phyloP scores from a whole-genome alignment of 2,797 vertebrate species.

The Oceanodroma leucorhoa region DNA sequence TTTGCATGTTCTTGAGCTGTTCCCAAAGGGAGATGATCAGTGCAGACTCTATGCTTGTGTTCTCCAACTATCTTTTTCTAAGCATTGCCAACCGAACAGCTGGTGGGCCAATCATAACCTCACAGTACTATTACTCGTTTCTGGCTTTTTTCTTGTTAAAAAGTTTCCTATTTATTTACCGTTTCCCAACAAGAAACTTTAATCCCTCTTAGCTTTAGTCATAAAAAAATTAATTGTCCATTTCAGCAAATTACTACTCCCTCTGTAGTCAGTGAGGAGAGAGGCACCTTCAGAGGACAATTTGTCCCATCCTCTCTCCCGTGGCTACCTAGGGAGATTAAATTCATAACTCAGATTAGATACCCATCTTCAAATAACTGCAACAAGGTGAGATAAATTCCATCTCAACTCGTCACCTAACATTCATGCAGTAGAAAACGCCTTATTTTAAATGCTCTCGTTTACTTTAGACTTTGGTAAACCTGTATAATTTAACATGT shows the following conservation, averaged over 20 bases:
- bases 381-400: background rate
- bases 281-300: background rate
- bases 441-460: constrained; percentile 9
- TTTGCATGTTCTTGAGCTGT: background rate
- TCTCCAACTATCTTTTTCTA: background rate
- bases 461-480: constrained; percentile 5
- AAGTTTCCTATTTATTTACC: background rate
- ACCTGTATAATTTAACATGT: constrained; percentile 51
- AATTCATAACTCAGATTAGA: background rate
- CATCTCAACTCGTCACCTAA: background rate
- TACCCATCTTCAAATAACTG: background rate
- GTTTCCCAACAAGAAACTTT: background rate
- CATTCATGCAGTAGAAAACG: background rate
- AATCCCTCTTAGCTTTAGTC: background rate
- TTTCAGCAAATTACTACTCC: background rate
- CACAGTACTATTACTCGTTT: background rate
- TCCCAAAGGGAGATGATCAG: background rate
- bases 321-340: background rate
- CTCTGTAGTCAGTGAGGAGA: background rate
- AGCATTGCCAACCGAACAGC: background rate
- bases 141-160: background rate
- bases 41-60: background rate
- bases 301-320: background rate
- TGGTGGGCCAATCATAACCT: background rate
- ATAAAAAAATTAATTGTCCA: background rate